These are phyloP conservation scores for Trachelus troglodyta DNA, from an alignment of 2,888 invertebrate genomes.

Conservation along the genomic window DNA sequence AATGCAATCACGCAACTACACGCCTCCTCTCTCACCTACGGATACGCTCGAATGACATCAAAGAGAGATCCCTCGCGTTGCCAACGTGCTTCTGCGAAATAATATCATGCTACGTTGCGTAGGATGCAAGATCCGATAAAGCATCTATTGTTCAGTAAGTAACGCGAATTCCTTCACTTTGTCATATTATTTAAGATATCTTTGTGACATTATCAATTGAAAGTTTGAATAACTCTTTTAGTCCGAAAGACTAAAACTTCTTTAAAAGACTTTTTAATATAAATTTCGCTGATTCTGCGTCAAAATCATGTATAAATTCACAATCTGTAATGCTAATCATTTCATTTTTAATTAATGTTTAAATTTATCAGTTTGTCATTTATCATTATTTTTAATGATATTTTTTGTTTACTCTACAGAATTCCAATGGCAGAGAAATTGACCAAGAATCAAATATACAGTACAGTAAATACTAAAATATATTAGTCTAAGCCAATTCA, in stretches of 20 bases:
- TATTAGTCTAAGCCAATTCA: background rate
- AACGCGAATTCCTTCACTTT: background rate
- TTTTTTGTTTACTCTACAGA: background rate
- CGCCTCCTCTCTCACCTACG: background rate
- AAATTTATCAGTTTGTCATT: background rate
- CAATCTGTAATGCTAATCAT: background rate
- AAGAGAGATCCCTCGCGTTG: background rate
- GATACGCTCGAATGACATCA: background rate
- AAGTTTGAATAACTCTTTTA: background rate
- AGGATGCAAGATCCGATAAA: background rate
- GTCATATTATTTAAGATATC: background rate
- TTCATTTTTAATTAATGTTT: background rate
- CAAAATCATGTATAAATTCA: background rate
- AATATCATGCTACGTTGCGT: background rate
- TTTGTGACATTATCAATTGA: background rate
- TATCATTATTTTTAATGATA: background rate
- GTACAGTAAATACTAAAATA: background rate
- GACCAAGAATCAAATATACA: background rate
- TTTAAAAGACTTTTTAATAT: background rate
- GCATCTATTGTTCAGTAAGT: background rate
- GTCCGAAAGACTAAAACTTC: background rate
- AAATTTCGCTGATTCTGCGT: background rate
- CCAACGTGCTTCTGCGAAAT: background rate
- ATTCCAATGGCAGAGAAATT: background rate
- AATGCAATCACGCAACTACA: conserved; percentile 4